Base-by-base conservation (phyloP, 2,113 vertebrate species). In the Numenius arquata region DNA sequence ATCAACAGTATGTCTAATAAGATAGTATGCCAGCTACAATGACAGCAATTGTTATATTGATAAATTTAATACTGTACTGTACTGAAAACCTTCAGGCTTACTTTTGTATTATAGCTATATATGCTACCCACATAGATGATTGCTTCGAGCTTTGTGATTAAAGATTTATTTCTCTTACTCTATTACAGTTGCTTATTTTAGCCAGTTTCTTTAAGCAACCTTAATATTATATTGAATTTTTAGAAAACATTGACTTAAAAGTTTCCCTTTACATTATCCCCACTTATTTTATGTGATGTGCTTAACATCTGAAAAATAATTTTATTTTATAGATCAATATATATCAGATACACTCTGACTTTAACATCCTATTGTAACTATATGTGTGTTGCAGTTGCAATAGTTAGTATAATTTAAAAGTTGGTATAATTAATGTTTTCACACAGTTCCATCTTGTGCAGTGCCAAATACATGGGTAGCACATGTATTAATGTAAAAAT, bases 1-100 rank as follows among this genome's bases (percentile, higher is more conserved):
- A 85, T 94, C 90, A 91, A 62, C 88, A 78, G 18, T 70, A 17
- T 95, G 25, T 91, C 80, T 95, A 85, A 89, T 67, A 95, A 87
- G 80, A 67, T 77, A 82, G 55, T 88, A 55, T 92, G 84, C 83
- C 79, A 96, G 25, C 80, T 89, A 34, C 73, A 74, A 23, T 84
- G 89, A 52, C 71, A 94, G 21, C 59, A 90, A 58, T 67, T 91
- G 94, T 85, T 80, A 45, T 5, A 43, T 52, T 85, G 85, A 85
- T 66, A 91, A 84, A 91, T 91, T 76, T 91, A 72, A 80, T 92
- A 74, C 43, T 94, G 8, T 75, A 8, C 41, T 93, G 10, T 65
- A 38, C 55, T 78, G 71, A 87, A 86, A 96, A 53, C 45, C 36
- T 68, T 85, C 38, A 70, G 38, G 40, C 66, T 93, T 56, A 71